Evolutionary conservation across 2,113 vertebrate species (phyloP).

Genomic region (Perccottus glenii): DNA sequence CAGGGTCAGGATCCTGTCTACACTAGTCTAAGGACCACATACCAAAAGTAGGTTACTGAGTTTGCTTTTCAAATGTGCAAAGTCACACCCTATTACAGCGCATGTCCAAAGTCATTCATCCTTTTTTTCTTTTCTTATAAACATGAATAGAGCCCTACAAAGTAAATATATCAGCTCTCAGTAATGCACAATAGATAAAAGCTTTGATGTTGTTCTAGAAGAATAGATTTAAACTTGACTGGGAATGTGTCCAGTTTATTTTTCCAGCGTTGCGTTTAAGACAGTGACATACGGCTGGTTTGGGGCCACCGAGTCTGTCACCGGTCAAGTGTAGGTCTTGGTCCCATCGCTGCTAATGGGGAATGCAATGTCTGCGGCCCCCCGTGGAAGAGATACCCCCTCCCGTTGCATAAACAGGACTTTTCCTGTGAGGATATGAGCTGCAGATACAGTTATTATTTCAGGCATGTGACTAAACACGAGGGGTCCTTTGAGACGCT

Average conservation of each 20-base stretch:
- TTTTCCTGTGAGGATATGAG: constrained; percentile 75
- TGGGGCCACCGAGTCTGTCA: too few relatives aligned
- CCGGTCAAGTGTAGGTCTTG: too few relatives aligned
- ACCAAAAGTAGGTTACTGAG: too few relatives aligned
- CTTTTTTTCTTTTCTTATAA: neutral
- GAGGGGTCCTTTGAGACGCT: constrained; percentile 2
- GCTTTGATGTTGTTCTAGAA: neutral
- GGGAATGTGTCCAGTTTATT: too few relatives aligned
- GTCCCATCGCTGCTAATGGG: constrained; percentile 24
- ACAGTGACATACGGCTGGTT: too few relatives aligned
- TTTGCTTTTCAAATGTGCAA: neutral
- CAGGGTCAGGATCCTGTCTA: too few relatives aligned
- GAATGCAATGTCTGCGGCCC: constrained; percentile 43
- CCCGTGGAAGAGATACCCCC: constrained; percentile 45
- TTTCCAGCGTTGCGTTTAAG: too few relatives aligned
- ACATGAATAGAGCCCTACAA: neutral
- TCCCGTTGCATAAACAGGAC: constrained; percentile 19
- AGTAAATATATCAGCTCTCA: neutral
- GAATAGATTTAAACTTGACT: neutral
- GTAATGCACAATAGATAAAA: too few relatives aligned
- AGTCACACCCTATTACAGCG: neutral
- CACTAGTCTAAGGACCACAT: too few relatives aligned
- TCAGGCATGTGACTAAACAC: constrained; percentile 72
- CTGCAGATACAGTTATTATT: constrained; percentile 68
- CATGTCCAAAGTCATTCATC: neutral